Percentiles rank a stretch among this genome's conserved stretches.
Conservation (phyloP, 2,113 vertebrate species). For the Tilapia sparmanii region DNA sequence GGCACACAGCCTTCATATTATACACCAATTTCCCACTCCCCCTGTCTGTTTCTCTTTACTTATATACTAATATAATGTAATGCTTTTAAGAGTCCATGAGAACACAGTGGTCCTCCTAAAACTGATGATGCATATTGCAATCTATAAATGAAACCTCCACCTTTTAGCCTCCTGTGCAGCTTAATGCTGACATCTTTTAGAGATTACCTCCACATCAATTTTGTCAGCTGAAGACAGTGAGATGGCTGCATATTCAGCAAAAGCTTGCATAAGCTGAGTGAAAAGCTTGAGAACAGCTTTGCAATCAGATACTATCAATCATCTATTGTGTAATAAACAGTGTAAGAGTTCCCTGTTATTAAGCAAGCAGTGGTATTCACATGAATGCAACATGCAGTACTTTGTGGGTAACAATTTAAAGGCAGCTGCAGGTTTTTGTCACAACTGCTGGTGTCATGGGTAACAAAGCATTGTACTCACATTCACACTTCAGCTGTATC, state of each 20-base stretch:
- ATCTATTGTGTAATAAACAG: background rate
- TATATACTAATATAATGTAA: background rate
- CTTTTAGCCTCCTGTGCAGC: background rate
- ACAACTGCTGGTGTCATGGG: background rate
- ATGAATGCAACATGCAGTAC: background rate
- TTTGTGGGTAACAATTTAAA: background rate
- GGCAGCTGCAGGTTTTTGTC: background rate
- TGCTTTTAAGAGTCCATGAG: background rate
- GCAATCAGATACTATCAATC: background rate
- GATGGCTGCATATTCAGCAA: background rate
- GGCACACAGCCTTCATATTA: background rate
- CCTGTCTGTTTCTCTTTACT: background rate
- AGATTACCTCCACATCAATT: slow-evolving; percentile 10
- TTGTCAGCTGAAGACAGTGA: slow-evolving; percentile 1
- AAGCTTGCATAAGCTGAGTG: background rate
- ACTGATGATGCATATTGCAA: background rate
- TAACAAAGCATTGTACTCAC: background rate
- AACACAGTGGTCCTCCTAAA: background rate
- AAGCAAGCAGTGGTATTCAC: background rate
- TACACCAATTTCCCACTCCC: background rate
- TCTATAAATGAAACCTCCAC: background rate
- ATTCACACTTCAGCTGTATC: background rate
- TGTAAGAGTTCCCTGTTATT: background rate
- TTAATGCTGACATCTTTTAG: background rate
- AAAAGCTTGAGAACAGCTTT: background rate